These are phyloP conservation scores for Sipha flava DNA, from an alignment of 1,140 invertebrate genomes.

Conservation along the genomic window DNA sequence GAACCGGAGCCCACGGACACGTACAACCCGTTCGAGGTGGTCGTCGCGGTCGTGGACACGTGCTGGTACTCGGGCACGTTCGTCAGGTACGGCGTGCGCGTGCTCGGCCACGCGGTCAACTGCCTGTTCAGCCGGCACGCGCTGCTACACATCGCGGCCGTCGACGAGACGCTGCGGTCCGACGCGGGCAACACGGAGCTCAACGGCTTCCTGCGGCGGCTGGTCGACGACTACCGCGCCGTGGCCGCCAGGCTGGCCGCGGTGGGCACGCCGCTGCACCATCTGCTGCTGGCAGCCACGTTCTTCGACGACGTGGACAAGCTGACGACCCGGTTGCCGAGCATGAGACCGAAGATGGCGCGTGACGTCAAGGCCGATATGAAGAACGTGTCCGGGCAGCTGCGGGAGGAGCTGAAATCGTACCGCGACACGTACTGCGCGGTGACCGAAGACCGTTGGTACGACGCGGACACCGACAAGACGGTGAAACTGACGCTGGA, in stretches of 20 bases:
- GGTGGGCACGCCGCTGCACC: neutral
- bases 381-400: too few species aligned
- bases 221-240: neutral
- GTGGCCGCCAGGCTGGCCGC: neutral
- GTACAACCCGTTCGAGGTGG: neutral
- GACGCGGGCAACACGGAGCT: neutral
- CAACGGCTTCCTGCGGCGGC: fast-evolving
- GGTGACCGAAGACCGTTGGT: too few species aligned
- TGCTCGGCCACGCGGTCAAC: neutral
- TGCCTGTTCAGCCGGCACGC: neutral
- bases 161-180: fast-evolving
- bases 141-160: neutral
- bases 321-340: too few species aligned
- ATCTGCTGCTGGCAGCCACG: neutral
- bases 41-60: neutral
- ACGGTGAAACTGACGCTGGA: too few species aligned
- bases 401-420: too few species aligned
- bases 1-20: neutral
- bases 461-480: too few species aligned
- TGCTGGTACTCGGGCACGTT: neutral
- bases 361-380: too few species aligned
- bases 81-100: neutral
- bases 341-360: too few species aligned
- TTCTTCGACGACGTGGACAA: neutral
- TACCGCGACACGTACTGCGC: too few species aligned